Evolutionary conservation across 2,888 invertebrate genomes (phyloP), one percentile per base, ranked within the genome.

Genomic region (Drosophila anceps): DNA sequence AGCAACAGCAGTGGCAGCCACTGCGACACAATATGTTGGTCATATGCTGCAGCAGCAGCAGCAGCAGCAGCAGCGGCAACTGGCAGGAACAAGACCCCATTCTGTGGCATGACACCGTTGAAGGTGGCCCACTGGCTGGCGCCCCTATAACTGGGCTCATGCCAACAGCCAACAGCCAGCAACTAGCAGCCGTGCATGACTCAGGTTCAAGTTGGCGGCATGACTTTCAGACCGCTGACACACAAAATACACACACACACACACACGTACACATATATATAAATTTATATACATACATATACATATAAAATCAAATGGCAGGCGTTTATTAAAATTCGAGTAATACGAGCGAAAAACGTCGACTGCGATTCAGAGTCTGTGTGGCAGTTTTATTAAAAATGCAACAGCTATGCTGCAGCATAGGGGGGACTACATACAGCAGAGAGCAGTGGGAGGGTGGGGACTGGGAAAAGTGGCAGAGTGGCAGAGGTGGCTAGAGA

Each of bases 171-270:
- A 24, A n/a, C 18, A 39, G 33, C 33, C 8, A 33, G 33, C 53
- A 64, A 39, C 57, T n/a, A 29, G 65, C 53, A 43, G 71, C 46
- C 58, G 51, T 69, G 90, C 88, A 90, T 89, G 88, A 89, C 88
- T 89, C 88, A 89, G 88, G 88, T 90, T 89, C 88, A 89, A 89
- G 88, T 89, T 91, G 79, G 81, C 78, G 72, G 81, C 81, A 70
- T 79, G 79, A 79, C 79, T 81, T 77, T 76, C 73, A 73, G 67
- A 73, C 67, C 77, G 63, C 76, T 86, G 79, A 79, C 87, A 84
- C 79, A 85, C 84, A 86, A 83, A 71, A 55, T 13, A 58, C 2
- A 57, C 29, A 43, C 15, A 53, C 15, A 27, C 33, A 33, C 20
- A 18, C 8, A 29, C 24, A 53, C 66, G 59, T 67, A 31, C 51